Percentiles rank a stretch among this genome's conserved stretches.
phyloP scores from a whole-genome alignment of 2,888 invertebrate species.

The Agapostemon virescens region DNA sequence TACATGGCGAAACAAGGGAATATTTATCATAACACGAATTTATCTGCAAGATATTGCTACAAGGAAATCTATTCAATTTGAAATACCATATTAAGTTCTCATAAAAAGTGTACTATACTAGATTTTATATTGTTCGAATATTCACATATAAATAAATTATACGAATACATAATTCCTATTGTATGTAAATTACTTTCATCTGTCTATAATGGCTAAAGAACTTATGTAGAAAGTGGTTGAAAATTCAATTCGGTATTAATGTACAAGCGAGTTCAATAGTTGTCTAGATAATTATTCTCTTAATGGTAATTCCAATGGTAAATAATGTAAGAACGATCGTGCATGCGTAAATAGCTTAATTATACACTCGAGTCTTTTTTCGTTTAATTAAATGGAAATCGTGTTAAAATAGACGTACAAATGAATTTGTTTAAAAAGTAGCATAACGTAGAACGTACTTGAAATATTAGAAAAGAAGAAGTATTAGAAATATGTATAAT shows the following conservation, averaged over 20 bases:
- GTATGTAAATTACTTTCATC: not conserved
- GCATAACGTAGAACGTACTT: not conserved
- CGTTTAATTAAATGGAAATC: not conserved
- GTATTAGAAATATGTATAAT: not conserved
- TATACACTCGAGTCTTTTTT: not conserved
- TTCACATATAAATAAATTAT: not conserved
- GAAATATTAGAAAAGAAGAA: not conserved
- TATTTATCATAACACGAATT: constrained; percentile 13
- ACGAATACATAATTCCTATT: not conserved
- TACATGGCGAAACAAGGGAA: not conserved
- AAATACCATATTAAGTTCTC: not conserved
- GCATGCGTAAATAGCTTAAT: not conserved
- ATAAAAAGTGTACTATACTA: not conserved
- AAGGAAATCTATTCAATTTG: not conserved
- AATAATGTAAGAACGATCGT: not conserved
- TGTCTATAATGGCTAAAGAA: no score
- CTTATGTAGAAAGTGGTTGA: not conserved
- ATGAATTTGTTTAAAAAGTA: not conserved
- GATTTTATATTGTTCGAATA: not conserved
- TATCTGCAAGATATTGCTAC: not conserved
- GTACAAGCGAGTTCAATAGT: not conserved
- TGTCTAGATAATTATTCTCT: not conserved
- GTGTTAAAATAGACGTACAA: not conserved
- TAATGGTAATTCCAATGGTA: not conserved
- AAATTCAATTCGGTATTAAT: not conserved